Evolutionary conservation across 2,113 vertebrate species (phyloP).

Genomic region (Rhinolophus sinicus): DNA sequence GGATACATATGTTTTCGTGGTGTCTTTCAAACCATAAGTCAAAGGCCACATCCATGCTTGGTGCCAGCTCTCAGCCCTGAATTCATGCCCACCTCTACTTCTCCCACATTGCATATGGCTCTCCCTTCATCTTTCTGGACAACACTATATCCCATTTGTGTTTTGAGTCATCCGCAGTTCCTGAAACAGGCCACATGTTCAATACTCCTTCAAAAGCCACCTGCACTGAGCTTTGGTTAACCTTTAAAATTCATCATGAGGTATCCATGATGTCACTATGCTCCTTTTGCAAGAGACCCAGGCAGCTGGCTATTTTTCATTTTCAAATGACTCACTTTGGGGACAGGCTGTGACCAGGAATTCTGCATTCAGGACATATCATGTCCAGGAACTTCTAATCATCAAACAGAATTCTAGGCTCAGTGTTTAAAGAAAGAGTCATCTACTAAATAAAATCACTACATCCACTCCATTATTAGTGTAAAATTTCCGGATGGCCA

Average conservation of each 20-base stretch:
- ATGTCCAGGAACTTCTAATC: neutral
- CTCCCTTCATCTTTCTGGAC: neutral
- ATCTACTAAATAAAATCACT: neutral
- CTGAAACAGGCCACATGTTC: neutral
- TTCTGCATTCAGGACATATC: neutral
- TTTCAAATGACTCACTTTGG: neutral
- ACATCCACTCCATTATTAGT: neutral
- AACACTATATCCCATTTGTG: too few relatives aligned
- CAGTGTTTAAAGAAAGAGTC: neutral
- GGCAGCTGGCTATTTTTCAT: neutral
- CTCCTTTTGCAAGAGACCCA: neutral
- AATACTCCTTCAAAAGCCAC: neutral
- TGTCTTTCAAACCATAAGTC: neutral
- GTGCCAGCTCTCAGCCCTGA: neutral
- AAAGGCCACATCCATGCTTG: neutral
- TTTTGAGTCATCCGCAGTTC: neutral
- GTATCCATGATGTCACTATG: rapidly evolving
- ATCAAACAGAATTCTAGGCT: neutral
- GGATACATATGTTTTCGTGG: rapidly evolving
- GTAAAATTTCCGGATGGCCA: neutral
- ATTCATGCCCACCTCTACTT: neutral
- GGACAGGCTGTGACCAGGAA: neutral
- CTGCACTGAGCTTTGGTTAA: neutral
- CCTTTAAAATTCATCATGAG: neutral
- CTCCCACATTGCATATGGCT: too few relatives aligned